Evolutionary conservation across 2,888 invertebrate genomes (phyloP), one percentile per base, ranked within the genome.

Genomic region (Drosophila acutilabella): DNA sequence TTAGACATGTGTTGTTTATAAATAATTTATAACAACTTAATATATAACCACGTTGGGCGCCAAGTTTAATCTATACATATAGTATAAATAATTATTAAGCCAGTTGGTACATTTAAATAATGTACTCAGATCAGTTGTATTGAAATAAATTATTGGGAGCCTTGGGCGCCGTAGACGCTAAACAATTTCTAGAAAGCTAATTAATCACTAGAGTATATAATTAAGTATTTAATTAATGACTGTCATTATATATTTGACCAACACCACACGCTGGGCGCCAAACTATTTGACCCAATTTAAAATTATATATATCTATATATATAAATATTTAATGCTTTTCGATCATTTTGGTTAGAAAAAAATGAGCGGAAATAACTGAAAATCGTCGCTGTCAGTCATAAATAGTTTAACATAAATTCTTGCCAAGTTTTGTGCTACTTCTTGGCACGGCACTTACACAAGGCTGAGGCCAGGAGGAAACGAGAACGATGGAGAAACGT

Each of bases 381-480:
- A 65, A 61, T 56, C 20, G 42, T 18, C 11, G 26, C 36, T 58
- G 56, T 74, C 70, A 64, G 56, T 74, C 44, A 64, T 57, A 69
- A 69, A 69, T 65, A 71, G 71, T 60, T 65, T 18, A 59, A 71
- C 71, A 71, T 71, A 71, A 71, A 59, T 70, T 47, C 54, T 51
- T 50, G 14, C 57, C 51, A 60, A 51, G 30, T 41, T 51, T 36
- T 44, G 50, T 20, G 6, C 50, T 30, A 30, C 18, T 33, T 58
- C 40, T 58, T 58, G 57, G 58, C 58, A 47, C 16, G 30, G 41
- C 16, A 26, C 41, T 18, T 23, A 11, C 18, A 13, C 13, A 36
- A n/a, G 23, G 14, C 33, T 50, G 20, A 23, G 13, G 23, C 36
- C 13, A 11, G 33, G 3, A 14, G 18, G 38, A 10, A 33, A 53